These are phyloP conservation scores for Sebastolobus alascanus DNA, from an alignment of 2,797 vertebrate genomes.

Conservation along the genomic window DNA sequence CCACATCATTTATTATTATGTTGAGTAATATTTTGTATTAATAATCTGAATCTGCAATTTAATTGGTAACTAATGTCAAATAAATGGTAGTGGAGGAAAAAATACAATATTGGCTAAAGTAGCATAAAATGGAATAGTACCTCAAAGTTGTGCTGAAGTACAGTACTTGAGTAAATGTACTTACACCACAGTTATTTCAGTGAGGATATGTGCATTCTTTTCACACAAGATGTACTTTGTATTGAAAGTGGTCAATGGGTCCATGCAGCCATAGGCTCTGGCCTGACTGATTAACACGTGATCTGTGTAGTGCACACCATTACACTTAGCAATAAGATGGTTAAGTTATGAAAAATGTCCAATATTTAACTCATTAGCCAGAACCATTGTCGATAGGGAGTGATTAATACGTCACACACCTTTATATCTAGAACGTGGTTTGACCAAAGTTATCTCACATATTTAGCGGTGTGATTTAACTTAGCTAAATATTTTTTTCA, in stretches of 20 bases:
- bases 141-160: neutral
- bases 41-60: neutral
- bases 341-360: neutral
- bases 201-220: neutral
- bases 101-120: neutral
- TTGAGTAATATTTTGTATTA: neutral
- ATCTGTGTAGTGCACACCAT: neutral
- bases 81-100: too few relatives aligned
- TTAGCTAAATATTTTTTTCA: neutral
- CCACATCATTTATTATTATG: too few relatives aligned
- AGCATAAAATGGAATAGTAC: neutral
- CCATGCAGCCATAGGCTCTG: neutral
- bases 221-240: neutral
- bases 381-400: neutral
- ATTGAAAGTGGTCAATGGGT: neutral
- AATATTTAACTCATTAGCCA: neutral
- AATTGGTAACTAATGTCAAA: neutral
- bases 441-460: neutral
- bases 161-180: neutral
- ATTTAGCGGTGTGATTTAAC: slow-evolving; percentile 17
- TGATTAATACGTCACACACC: slow-evolving; percentile 8
- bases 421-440: too few relatives aligned
- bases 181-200: neutral
- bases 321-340: neutral
- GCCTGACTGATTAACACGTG: neutral